Evolutionary conservation across 2,113 vertebrate genomes (phyloP), one percentile per base, ranked within the genome.

Genomic region (Anoplopoma fimbria): DNA sequence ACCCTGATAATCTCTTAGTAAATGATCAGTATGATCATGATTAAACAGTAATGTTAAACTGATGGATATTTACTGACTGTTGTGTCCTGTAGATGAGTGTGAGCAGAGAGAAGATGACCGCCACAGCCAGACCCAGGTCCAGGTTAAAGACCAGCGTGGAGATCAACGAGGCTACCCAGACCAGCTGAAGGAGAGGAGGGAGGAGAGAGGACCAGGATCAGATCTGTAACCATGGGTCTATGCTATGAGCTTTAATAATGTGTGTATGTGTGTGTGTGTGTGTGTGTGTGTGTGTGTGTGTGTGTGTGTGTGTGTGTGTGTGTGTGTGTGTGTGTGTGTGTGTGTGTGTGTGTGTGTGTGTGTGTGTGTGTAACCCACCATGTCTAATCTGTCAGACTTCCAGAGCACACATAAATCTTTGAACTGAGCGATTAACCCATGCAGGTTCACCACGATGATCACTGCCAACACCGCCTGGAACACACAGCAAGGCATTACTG

Each of bases 371-470:
- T 33, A 40, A 23, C 84, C 65, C 84, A 98, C 97, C 95, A 97
- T 85, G 87, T 97, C 97, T 10, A 96, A 92, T 86, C 94, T 97
- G 93, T 97, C 97, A 73, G 95, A 96, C 87, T 94, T 96, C 97
- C 97, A 98, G 88, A 97, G 96, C 80, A 92, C 93, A 7, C 79
- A 38, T 23, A 98, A 75, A 69, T 98, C 96, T 90, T 83, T 96
- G 87, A 98, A 95, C 67, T 98, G 97, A 82, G 95, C 96, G 76
- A 98, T 93, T 91, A 97, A 96, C 60, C 96, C 96, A 83, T 97
- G 96, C 85, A 98, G 94, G 87, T 97, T 98, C 88, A 98, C 96
- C 82, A 97, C 95, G 77, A 97, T 96, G 76, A 98, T 96, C 58
- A 96, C 97, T 31, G 97, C 97, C 63, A 98, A 90, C 87, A 96